phyloP scores from a whole-genome alignment of 37 sponge, comb jelly and placozoan species.

The Spongia lamella region DNA sequence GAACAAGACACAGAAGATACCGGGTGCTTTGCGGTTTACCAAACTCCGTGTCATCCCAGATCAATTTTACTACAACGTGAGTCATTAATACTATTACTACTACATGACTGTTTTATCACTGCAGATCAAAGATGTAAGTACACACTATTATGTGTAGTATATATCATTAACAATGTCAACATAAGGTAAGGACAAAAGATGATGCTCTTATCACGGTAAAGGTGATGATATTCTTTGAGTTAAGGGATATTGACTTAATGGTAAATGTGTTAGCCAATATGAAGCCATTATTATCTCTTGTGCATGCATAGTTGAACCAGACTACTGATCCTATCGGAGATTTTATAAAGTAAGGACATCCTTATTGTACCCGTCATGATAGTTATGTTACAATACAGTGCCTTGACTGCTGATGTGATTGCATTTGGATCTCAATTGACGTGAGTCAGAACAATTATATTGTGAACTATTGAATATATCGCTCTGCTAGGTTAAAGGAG shows the following conservation, averaged over 20 bases:
- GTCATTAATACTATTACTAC: not conserved
- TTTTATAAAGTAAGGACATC: constrained; percentile 76
- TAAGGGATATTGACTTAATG: constrained; percentile 77
- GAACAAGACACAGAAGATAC: constrained; percentile 84
- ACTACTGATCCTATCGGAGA: constrained; percentile 89
- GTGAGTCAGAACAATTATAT: constrained; percentile 20
- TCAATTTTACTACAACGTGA: constrained; percentile 90
- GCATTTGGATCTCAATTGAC: constrained; percentile 83
- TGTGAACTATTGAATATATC: not conserved
- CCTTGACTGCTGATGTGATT: constrained; percentile 79
- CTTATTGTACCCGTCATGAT: constrained; percentile 8
- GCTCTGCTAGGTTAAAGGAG: constrained; percentile 71
- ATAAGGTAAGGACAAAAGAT: constrained; percentile 80
- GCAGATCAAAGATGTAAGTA: no score
- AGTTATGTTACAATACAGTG: constrained; percentile 29
- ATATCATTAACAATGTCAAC: not conserved
- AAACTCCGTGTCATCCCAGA: constrained; percentile 90
- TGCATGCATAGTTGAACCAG: constrained; percentile 50
- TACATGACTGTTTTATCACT: not conserved
- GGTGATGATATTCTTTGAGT: constrained; percentile 89
- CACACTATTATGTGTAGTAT: no score
- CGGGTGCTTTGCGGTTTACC: constrained; percentile 70
- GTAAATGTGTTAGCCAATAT: not conserved
- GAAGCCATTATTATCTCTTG: not conserved
- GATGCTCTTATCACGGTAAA: constrained; percentile 88